Percentiles rank a stretch among this genome's conserved stretches.
phyloP scores from a whole-genome alignment of 2,888 invertebrate genomes.

The Epinotia bilunana region DNA sequence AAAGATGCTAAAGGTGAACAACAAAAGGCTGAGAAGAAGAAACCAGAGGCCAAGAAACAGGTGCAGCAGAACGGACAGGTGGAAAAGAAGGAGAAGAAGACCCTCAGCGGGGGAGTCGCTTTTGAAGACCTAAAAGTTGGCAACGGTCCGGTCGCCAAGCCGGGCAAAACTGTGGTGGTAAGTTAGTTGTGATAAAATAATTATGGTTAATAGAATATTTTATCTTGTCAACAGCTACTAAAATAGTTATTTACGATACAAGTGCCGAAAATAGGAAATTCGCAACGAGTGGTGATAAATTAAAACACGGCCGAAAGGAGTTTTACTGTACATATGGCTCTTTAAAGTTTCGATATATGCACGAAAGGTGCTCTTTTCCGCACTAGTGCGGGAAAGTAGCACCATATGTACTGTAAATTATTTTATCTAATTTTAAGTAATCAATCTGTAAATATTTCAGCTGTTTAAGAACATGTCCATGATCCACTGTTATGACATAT shows the following conservation, averaged over 20 bases:
- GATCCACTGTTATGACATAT: no score
- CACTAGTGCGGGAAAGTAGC: no score
- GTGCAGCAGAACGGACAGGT: constrained; percentile 53
- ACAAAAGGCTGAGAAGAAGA: constrained; percentile 73
- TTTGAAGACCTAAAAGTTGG: constrained; percentile 93
- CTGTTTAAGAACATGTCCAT: neutral
- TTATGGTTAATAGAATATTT: neutral
- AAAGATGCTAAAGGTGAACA: constrained; percentile 61
- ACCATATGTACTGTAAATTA: no score
- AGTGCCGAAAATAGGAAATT: no score
- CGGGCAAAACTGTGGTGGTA: constrained; percentile 88
- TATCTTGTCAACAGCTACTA: neutral
- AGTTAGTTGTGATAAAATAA: constrained; percentile 46
- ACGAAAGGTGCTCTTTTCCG: no score
- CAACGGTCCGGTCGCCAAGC: constrained; percentile 90
- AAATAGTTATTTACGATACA: no score
- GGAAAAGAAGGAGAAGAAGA: constrained; percentile 82
- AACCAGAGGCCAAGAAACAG: constrained; percentile 66
- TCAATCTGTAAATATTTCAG: neutral
- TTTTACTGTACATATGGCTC: no score
- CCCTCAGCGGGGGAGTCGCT: constrained; percentile 90
- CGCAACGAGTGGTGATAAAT: no score
- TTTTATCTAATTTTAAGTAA: neutral
- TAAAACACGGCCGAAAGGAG: no score
- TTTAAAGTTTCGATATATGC: no score